Evolutionary conservation across 2,797 vertebrate genomes (phyloP), one percentile per base, ranked within the genome.

Genomic region (Coluber constrictor): DNA sequence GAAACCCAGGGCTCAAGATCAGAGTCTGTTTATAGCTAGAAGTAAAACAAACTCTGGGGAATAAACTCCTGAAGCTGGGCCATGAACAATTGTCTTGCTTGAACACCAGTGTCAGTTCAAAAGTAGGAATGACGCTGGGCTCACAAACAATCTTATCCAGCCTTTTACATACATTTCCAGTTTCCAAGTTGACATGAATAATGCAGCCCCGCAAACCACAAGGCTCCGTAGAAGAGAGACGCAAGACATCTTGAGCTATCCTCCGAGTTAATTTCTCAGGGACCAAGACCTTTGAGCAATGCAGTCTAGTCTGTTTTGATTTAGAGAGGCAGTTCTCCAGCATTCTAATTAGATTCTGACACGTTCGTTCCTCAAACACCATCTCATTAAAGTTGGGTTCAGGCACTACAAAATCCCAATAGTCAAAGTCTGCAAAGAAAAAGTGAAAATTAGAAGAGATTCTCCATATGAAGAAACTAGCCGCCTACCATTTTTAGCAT

Each of bases 31-130:
- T 97, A 90, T 98, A 97, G n/a, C 97, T 94, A 0, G 98, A 97
- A 0, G 97, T 97, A 87, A 99, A 98, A 95, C 98, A 98, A n/a
- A 98, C 97, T 47, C 98, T 97, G 86, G 98, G 97, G 47, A 98
- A 98, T 86, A 99, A 98, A 96, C 98, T 98, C 92, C 97, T 96
- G 13, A 99, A 97, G 96, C 98, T 98, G 88, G 98, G 97, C 98
- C 98, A 98, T 0, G 98, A 98, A 1, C 97, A 97, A 93, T 96
- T 96, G 16, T 99, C 98, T 97, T 99, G 98, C 97, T 98, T 99
- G 95, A 99, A 98, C 91, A 99, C 98, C 9, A 99, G 97, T 0
- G 98, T 98, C 92, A 99, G 96, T 96, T 99, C 98, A 47, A 99
- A 99, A 0, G 98, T 99, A 93, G 98, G 98, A 94, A 98, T 98